A percentile compares a stretch with the other conserved stretches of the same genome.
Evolutionary conservation across 2,888 invertebrate genomes (phyloP).

Genomic region (Zaprionus bogoriensis): DNA sequence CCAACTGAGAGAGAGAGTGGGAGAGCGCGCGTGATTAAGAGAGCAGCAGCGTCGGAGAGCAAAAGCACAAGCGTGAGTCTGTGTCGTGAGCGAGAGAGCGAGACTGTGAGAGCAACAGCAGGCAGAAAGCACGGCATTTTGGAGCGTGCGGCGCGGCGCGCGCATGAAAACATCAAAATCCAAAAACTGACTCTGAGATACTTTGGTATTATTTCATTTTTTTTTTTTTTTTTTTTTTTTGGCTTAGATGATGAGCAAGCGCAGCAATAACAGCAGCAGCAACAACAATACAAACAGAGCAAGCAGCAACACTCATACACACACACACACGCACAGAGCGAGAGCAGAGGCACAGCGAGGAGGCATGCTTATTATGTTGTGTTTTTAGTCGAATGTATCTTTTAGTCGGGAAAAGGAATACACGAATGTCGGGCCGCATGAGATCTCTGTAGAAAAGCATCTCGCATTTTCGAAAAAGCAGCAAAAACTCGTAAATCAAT

Average conservation of each 20-base stretch:
- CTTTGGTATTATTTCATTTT: constrained; percentile 68
- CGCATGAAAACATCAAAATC: constrained; percentile 64
- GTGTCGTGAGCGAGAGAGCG: constrained; percentile 13
- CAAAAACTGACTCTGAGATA: constrained; percentile 70
- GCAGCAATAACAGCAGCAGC: constrained; percentile 42
- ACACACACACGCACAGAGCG: constrained; percentile 10
- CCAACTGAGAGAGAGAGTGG: constrained; percentile 6
- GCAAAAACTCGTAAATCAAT: constrained; percentile 42
- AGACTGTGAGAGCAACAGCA: constrained; percentile 17
- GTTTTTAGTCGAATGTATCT: constrained; percentile 75
- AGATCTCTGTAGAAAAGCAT: constrained; percentile 36
- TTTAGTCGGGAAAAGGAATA: constrained; percentile 77
- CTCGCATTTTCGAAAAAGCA: constrained; percentile 45
- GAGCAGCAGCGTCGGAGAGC: constrained; percentile 3
- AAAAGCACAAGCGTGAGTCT: too few species aligned
- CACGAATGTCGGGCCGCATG: constrained; percentile 65
- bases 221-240: constrained; percentile 43
- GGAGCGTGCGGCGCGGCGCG: constrained; percentile 50
- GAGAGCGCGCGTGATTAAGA: constrained; percentile 8
- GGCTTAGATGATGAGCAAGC: constrained; percentile 67
- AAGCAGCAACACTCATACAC: constrained; percentile 37
- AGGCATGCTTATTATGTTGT: constrained; percentile 65
- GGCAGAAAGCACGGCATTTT: constrained; percentile 9
- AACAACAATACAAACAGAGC: constrained; percentile 30
- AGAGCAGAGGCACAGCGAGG: constrained; percentile 21